phyloP scores from a whole-genome alignment of 1,140 invertebrate species.

The Drosophila saltans region DNA sequence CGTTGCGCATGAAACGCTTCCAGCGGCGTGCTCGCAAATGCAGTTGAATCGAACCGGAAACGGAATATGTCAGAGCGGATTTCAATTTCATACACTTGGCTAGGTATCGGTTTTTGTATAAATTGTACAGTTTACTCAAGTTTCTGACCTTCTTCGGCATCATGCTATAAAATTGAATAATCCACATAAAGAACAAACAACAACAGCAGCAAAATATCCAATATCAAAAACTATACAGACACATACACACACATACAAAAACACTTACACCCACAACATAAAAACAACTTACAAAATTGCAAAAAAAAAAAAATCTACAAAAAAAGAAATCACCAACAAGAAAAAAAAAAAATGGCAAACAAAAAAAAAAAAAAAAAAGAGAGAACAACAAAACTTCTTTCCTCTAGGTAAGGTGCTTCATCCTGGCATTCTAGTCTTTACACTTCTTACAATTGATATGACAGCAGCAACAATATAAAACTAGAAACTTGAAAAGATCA shows the following conservation, averaged over 20 bases:
- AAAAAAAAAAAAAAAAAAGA: conserved; percentile 1
- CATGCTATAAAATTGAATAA: conserved; percentile 73
- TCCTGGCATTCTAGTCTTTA: conserved; percentile 12
- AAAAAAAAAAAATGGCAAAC: conserved; percentile 25
- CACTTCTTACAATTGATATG: too few species aligned
- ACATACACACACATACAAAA: too few species aligned
- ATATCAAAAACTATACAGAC: neutral
- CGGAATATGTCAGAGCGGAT: conserved; percentile 83
- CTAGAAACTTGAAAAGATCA: neutral
- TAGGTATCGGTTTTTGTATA: conserved; percentile 83
- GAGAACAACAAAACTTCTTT: conserved; percentile 24
- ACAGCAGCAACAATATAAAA: neutral
- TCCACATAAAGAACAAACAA: conserved; percentile 10
- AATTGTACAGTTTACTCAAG: conserved; percentile 83
- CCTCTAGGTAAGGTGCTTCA: conserved; percentile 16
- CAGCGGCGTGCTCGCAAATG: conserved; percentile 90
- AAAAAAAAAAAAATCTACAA: too few species aligned
- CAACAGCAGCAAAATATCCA: conserved; percentile 1
- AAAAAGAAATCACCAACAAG: neutral
- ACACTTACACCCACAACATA: neutral
- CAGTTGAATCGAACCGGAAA: conserved; percentile 83
- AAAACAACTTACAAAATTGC: too few species aligned
- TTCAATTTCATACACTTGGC: conserved; percentile 83
- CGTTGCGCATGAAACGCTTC: conserved; percentile 94
- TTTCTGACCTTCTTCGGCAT: conserved; percentile 83